Evolutionary conservation across 2,797 vertebrate species (phyloP).

Genomic region (Myripristis murdjan): DNA sequence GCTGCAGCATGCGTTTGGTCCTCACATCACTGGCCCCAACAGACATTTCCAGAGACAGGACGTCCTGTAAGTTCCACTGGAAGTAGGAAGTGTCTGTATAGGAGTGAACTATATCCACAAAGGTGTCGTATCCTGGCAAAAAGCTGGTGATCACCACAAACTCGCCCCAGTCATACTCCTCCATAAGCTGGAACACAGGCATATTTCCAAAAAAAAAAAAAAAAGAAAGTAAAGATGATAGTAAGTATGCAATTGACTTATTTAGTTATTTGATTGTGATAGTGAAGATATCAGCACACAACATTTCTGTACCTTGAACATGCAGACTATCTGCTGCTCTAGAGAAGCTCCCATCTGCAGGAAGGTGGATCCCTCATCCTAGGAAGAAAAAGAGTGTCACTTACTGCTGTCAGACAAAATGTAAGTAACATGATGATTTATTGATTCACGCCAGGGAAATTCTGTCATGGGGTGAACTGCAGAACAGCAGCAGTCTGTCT

Average conservation of each 20-base stretch:
- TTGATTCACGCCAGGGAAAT: neutral
- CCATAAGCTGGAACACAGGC: conserved; percentile 89
- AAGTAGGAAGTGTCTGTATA: conserved; percentile 95
- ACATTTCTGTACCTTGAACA: conserved; percentile 90
- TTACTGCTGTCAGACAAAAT: neutral
- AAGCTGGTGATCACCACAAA: conserved; percentile 96
- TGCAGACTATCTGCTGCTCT: conserved; percentile 95
- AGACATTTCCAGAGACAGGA: conserved; percentile 94
- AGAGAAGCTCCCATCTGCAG: conserved; percentile 97
- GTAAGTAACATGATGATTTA: neutral
- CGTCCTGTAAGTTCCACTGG: conserved; percentile 93
- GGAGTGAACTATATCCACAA: conserved; percentile 92
- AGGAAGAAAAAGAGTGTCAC: conserved; percentile 23
- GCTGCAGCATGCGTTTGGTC: conserved; percentile 91
- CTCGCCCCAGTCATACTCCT: conserved; percentile 97
- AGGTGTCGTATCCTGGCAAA: conserved; percentile 93
- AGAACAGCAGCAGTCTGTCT: too few species aligned
- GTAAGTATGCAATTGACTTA: neutral
- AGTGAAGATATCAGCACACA: neutral
- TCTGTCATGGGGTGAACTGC: neutral
- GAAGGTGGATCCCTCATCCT: conserved; percentile 95
- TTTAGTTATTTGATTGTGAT: neutral
- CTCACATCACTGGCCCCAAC: conserved; percentile 87
- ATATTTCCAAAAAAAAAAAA: neutral
- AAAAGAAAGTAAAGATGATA: neutral